A percentile compares a stretch with the other conserved stretches of the same genome.
Conservation (phyloP, 23 tunicate genomes). For the Styela plicata region DNA sequence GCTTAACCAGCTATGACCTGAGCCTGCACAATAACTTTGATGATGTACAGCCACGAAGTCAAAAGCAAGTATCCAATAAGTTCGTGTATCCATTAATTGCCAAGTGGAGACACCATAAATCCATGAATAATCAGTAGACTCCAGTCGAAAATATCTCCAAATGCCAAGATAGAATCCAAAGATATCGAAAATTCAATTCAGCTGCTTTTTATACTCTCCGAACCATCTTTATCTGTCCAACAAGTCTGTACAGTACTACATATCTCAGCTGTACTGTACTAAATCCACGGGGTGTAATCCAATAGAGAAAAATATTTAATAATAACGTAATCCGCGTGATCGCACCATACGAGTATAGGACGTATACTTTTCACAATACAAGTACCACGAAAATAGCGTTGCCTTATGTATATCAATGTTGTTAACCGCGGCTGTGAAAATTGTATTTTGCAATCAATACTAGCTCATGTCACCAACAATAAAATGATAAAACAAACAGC, state of each 20-base stretch:
- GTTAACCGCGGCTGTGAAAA: constrained; percentile 11
- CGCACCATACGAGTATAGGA: not conserved
- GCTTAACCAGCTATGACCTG: too few relatives aligned
- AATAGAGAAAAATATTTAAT: not conserved
- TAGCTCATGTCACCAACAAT: not conserved
- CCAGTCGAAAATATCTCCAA: not conserved
- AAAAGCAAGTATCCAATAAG: too few relatives aligned
- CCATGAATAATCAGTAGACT: not conserved
- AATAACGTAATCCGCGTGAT: constrained; percentile 15
- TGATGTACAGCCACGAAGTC: too few relatives aligned
- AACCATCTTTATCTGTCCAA: not conserved
- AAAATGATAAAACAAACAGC: not conserved
- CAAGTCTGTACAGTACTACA: not conserved
- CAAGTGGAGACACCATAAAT: not conserved
- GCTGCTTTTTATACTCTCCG: not conserved
- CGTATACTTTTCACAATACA: not conserved
- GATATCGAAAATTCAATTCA: not conserved
- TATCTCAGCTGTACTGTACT: constrained; percentile 9
- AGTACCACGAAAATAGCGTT: not conserved
- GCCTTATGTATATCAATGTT: not conserved
- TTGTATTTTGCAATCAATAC: not conserved
- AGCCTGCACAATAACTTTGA: too few relatives aligned
- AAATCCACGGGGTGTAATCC: constrained; percentile 41
- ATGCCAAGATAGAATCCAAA: not conserved
- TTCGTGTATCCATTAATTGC: too few relatives aligned